A percentile compares a stretch with the other conserved stretches of the same genome.
Conservation (phyloP, 2,797 vertebrate genomes). For the Coranthus polyacanthus region DNA sequence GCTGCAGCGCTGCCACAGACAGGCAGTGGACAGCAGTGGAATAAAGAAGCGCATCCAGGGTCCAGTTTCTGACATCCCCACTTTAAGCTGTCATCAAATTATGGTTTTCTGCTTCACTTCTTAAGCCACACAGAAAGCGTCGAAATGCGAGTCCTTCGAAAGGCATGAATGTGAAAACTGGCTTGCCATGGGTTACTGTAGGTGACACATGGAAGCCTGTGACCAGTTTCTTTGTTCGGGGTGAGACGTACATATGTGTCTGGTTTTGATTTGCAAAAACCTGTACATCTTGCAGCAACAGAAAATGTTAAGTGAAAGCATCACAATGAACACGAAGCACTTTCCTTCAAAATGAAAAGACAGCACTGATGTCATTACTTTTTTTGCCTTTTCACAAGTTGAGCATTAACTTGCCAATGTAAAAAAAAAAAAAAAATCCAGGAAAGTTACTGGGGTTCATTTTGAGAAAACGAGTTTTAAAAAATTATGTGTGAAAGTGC, state of each 20-base stretch:
- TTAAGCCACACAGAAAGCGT: not conserved
- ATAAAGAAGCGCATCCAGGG: constrained; percentile 7
- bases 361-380: not conserved
- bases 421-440: not conserved
- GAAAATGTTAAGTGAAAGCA: not conserved
- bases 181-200: not conserved
- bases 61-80: not conserved
- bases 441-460: too few relatives aligned
- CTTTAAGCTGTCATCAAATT: constrained; percentile 9
- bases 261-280: not conserved
- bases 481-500: not conserved
- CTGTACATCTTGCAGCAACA: not conserved
- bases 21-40: constrained; percentile 22
- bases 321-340: not conserved
- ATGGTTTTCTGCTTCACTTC: not conserved
- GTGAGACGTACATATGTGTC: not conserved
- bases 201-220: not conserved
- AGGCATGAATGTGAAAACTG: constrained; percentile 16
- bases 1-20: constrained; percentile 11
- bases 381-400: not conserved
- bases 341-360: not conserved
- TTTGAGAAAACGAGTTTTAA: too few relatives aligned
- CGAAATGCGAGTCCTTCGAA: not conserved
- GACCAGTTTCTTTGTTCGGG: constrained; percentile 1
- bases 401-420: not conserved